A percentile compares a stretch with the other conserved stretches of the same genome.
phyloP scores from a whole-genome alignment of 1,140 invertebrate genomes.

The Lerema accius region DNA sequence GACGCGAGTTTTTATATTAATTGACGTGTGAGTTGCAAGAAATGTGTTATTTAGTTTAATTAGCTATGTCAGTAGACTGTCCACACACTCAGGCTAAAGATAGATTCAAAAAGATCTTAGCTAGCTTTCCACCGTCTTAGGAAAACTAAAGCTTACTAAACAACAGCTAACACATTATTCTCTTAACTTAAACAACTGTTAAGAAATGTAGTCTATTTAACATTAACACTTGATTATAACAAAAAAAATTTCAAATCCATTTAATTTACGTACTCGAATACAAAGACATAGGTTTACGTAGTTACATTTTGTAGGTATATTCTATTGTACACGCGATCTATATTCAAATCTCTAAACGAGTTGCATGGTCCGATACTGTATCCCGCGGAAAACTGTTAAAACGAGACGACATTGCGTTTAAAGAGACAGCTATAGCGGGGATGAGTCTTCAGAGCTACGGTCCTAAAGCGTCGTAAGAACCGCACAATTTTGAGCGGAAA shows the following conservation, averaged over 20 bases:
- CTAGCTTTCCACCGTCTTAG: too few species aligned
- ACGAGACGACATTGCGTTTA: conserved; percentile 75
- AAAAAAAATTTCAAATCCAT: too few species aligned
- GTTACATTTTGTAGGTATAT: too few species aligned
- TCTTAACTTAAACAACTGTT: too few species aligned
- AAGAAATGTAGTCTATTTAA: too few species aligned
- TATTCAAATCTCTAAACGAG: conserved; percentile 37
- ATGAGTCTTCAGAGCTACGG: conserved; percentile 56
- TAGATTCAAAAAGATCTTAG: too few species aligned
- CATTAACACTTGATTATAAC: too few species aligned
- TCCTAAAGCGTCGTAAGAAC: conserved; percentile 39
- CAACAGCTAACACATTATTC: too few species aligned
- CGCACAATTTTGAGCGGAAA: conserved; percentile 1
- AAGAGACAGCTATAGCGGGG: conserved; percentile 73
- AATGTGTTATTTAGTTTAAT: conserved; percentile 39
- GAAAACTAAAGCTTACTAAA: too few species aligned
- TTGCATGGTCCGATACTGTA: conserved; percentile 45
- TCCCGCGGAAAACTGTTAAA: conserved; percentile 69
- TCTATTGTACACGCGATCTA: conserved; percentile 17
- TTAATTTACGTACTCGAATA: too few species aligned
- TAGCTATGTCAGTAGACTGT: background rate
- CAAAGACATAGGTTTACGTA: too few species aligned
- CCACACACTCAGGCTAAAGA: too few species aligned
- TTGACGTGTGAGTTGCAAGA: conserved; percentile 65
- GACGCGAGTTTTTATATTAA: conserved; percentile 76